Evolutionary conservation across 2,888 invertebrate species (phyloP).

Genomic region (Torymus auratus): DNA sequence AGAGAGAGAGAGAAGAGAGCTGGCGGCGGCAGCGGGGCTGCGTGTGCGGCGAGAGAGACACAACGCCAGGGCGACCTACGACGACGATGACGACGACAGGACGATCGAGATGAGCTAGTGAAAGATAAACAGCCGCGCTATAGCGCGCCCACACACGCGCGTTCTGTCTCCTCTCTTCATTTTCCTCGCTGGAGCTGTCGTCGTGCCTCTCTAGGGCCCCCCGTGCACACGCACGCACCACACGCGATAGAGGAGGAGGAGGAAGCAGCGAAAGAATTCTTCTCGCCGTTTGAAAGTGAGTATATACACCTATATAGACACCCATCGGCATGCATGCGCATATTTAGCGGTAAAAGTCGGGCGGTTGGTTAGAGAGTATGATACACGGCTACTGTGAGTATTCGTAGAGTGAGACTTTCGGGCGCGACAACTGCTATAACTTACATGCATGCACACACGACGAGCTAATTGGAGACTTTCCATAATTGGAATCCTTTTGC

Average conservation of each 20-base stretch:
- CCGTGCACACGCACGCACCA: no score
- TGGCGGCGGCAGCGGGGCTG: not conserved
- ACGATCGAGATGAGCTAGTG: slow-evolving; percentile 36
- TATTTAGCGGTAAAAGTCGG: no score
- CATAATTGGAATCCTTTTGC: not conserved
- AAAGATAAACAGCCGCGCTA: slow-evolving; percentile 27
- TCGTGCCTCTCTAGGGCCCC: not conserved
- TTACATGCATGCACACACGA: not conserved
- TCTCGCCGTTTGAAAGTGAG: slow-evolving; percentile 23
- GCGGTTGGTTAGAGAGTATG: no score
- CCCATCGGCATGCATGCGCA: no score
- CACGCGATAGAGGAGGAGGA: no score
- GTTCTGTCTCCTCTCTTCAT: not conserved
- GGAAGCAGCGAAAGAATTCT: slow-evolving; percentile 3
- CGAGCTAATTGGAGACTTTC: slow-evolving; percentile 12
- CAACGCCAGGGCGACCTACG: not conserved
- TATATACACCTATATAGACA: not conserved
- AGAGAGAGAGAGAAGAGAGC: no score
- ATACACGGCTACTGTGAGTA: no score
- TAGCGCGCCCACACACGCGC: slow-evolving; percentile 4
- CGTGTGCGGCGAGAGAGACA: not conserved
- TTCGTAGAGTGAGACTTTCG: no score
- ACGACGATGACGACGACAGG: not conserved
- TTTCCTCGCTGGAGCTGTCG: not conserved
- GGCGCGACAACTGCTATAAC: not conserved